phyloP scores from a whole-genome alignment of 2,888 invertebrate species.

The Antheraea yamamai region DNA sequence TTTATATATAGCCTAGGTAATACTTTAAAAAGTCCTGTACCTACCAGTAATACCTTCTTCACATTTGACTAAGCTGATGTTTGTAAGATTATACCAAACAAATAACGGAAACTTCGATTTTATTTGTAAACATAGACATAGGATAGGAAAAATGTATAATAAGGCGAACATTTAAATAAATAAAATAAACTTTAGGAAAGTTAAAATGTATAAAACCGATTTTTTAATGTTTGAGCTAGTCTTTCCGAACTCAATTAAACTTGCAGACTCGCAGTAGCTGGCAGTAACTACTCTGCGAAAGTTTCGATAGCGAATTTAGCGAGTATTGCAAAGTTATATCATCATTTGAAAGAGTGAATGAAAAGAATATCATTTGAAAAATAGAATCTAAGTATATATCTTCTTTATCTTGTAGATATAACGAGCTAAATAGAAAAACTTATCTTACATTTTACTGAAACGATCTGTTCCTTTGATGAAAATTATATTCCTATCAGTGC shows the following conservation, averaged over 20 bases:
- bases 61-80: too few species aligned
- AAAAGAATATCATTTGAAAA: too few species aligned
- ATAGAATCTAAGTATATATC: background rate
- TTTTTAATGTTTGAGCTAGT: slow-evolving; percentile 45
- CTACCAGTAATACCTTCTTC: too few species aligned
- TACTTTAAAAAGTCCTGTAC: too few species aligned
- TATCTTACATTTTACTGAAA: background rate
- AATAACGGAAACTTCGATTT: too few species aligned
- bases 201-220: slow-evolving; percentile 27
- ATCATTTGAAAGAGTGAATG: too few species aligned
- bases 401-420: background rate
- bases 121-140: too few species aligned
- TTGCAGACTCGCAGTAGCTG: slow-evolving; percentile 35
- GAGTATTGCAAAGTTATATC: slow-evolving; percentile 9
- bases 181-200: background rate
- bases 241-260: slow-evolving; percentile 59
- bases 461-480: background rate
- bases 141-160: too few species aligned
- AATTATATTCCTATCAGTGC: background rate
- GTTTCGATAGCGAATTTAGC: slow-evolving; percentile 27
- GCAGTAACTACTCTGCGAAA: slow-evolving; percentile 33
- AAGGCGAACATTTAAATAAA: background rate
- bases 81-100: too few species aligned
- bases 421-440: background rate
- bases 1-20: too few species aligned